phyloP scores from a whole-genome alignment of 2,113 vertebrate genomes.

The Chaenocephalus aceratus region DNA sequence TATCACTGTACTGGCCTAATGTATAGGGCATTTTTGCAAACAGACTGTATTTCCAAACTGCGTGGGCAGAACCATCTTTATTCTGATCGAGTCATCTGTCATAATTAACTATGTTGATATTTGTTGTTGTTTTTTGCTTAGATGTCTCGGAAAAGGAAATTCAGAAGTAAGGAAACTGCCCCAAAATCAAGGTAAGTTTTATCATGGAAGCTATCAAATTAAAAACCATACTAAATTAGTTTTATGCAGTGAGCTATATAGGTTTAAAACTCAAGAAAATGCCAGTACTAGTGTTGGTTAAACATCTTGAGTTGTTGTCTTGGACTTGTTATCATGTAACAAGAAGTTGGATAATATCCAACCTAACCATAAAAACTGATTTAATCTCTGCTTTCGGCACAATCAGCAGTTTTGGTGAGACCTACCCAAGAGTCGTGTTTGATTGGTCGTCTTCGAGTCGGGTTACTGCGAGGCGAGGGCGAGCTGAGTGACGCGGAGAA shows the following conservation, averaged over 20 bases:
- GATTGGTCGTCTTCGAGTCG: constrained; percentile 76
- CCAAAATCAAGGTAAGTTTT: not conserved
- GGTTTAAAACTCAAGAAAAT: not conserved
- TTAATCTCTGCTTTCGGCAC: not conserved
- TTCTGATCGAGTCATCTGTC: not conserved
- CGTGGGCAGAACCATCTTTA: not conserved
- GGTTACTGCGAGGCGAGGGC: constrained; percentile 79
- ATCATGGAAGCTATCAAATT: no score
- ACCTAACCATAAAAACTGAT: not conserved
- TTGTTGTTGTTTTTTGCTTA: not conserved
- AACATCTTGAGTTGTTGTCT: not conserved
- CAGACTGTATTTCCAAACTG: not conserved
- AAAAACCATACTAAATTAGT: not conserved
- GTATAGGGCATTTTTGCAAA: not conserved
- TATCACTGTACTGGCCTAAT: not conserved
- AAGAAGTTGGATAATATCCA: not conserved
- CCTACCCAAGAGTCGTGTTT: constrained; percentile 87
- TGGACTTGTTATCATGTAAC: not conserved
- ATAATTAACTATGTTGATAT: not conserved
- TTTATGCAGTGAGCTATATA: not conserved
- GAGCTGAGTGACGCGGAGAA: constrained; percentile 79
- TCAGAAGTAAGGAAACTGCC: not conserved
- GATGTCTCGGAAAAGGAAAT: not conserved
- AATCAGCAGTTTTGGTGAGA: not conserved
- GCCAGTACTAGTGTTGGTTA: not conserved